Conservation (phyloP, 23 tunicate genomes). For the Diplosoma virens region DNA sequence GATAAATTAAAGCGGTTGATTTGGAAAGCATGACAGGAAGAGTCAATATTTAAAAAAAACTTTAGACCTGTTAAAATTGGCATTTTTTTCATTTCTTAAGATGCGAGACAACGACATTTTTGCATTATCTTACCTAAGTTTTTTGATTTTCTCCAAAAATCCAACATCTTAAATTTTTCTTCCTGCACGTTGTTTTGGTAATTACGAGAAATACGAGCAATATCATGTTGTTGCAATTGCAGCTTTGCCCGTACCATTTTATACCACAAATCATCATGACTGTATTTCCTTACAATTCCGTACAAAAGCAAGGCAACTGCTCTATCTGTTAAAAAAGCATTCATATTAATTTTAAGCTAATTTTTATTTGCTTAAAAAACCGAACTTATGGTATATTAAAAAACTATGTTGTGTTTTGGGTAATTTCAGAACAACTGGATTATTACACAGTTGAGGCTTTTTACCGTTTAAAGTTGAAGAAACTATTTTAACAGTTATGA, state of each 20-base stretch:
- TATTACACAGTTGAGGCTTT: too few relatives aligned
- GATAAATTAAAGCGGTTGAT: background rate
- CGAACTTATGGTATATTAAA: background rate
- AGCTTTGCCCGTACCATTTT: background rate
- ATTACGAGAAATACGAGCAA: background rate
- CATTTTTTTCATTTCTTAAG: too few relatives aligned
- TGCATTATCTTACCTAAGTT: background rate
- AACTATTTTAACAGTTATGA: background rate
- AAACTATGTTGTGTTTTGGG: too few relatives aligned
- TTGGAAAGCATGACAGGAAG: background rate
- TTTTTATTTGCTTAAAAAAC: background rate
- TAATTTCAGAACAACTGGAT: too few relatives aligned
- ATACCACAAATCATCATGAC: background rate
- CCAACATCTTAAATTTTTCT: background rate
- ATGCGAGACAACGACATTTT: too few relatives aligned
- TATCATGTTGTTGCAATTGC: background rate
- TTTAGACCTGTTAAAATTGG: too few relatives aligned
- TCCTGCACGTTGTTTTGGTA: background rate
- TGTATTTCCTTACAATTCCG: background rate
- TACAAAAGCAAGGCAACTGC: background rate
- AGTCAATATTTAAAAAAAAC: too few relatives aligned
- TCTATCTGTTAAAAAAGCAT: background rate
- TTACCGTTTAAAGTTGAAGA: background rate
- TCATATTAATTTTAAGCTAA: background rate
- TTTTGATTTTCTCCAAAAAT: background rate